Evolutionary conservation across 1,140 invertebrate species (phyloP), one percentile per base, ranked within the genome.

Genomic region (Tribolium madens): DNA sequence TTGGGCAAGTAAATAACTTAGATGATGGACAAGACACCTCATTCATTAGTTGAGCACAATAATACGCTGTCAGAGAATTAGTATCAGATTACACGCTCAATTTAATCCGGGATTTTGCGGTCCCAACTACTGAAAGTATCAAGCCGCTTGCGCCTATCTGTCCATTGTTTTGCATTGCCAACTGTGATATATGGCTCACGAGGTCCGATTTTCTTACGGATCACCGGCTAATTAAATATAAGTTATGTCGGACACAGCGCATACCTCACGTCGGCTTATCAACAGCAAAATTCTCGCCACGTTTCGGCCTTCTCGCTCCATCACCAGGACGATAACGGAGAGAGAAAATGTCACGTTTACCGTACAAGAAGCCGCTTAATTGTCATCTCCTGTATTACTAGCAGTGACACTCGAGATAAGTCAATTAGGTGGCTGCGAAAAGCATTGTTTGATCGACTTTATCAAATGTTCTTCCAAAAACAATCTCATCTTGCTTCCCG

Each of bases 181-280:
- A 78, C 36, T 68, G 74, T 78, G 71, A 80, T 80, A 68, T 78
- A 78, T 78, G 73, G 71, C 57, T 68, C 79, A 78, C 79, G 77
- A 80, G 14, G 46, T 33, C 52, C 31, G 77, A 73, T 80, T 80
- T 68, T 73, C 75, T 78, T 78, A 78, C 76, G 79, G 79, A 80
- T 80, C 77, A 80, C 73, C 70, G 76, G 74, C 72, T 80, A 80
- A 80, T 80, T 80, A 80, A 80, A 80, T 78, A 80, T 80, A 80
- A 78, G 73, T 78, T 80, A 80, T 76, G 71, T 53, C 31, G 70
- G 75, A 73, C 71, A 76, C 60, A 74, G 33, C 48, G 79, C 74
- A 80, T 80, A 80, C 79, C 76, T 80, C 71, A 77, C 76, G 68
- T 71, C 68, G 75, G 72, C 76, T 80, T 80, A 80, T 80, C 76